These are phyloP conservation scores for Anthonomus grandis DNA, from an alignment of 1,140 invertebrate genomes.

Conservation along the genomic window DNA sequence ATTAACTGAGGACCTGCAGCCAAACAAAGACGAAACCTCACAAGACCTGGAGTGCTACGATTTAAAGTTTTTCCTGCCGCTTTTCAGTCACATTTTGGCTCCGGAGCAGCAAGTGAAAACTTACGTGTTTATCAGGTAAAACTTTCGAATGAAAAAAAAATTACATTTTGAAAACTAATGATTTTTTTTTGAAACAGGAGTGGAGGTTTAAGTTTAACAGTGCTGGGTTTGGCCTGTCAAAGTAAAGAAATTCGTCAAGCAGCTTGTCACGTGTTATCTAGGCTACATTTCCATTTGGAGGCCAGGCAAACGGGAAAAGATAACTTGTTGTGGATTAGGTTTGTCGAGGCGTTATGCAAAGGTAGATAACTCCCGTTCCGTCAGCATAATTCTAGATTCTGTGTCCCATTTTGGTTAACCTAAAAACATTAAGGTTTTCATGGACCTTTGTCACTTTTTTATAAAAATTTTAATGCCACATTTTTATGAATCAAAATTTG, in stretches of 20 bases:
- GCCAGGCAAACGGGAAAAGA: conserved; percentile 51
- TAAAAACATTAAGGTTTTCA: no score
- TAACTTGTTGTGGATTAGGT: conserved; percentile 42
- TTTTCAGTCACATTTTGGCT: conserved; percentile 61
- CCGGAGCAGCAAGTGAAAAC: conserved; percentile 64
- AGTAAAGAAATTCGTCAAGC: conserved; percentile 58
- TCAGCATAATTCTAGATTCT: no score
- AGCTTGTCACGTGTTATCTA: conserved; percentile 62
- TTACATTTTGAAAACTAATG: not conserved
- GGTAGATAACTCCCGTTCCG: conserved; percentile 19
- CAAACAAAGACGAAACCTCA: not conserved
- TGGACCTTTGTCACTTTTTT: no score
- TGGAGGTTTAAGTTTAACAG: conserved; percentile 62
- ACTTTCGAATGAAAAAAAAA: not conserved
- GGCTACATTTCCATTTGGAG: conserved; percentile 67
- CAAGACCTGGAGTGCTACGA: conserved; percentile 58
- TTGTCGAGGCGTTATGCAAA: conserved; percentile 42
- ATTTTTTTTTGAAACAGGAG: conserved; percentile 18
- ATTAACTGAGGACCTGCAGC: conserved; percentile 16
- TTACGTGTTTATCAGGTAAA: conserved; percentile 59
- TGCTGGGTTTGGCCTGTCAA: conserved; percentile 60
- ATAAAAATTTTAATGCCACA: no score
- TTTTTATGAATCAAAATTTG: no score
- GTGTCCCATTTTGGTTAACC: no score
- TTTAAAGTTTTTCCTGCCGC: conserved; percentile 67